A percentile compares a stretch with the other conserved stretches of the same genome.
Conservation (phyloP, 2,113 vertebrate species). For the Ciconia maguari region DNA sequence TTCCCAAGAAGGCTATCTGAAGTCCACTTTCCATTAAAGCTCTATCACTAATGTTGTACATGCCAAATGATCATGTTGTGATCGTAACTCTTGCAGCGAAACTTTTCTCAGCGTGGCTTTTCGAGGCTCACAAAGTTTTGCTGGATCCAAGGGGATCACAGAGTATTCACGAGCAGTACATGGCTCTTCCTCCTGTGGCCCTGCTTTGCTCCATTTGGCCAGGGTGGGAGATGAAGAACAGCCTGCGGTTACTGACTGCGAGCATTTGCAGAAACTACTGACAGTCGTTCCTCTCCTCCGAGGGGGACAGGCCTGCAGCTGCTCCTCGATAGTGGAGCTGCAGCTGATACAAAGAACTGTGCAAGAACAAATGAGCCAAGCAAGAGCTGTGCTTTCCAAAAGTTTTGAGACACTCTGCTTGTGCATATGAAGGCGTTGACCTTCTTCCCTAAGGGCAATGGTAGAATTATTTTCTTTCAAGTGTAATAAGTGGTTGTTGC, state of each 20-base stretch:
- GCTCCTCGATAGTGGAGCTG: accelerated
- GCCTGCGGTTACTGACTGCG: neutral
- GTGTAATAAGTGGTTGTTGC: neutral
- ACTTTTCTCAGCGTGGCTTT: accelerated
- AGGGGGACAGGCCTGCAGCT: neutral
- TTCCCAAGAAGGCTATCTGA: neutral
- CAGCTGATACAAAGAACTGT: neutral
- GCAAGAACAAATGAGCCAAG: neutral
- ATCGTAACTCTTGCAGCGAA: neutral
- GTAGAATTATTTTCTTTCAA: neutral
- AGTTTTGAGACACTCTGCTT: neutral
- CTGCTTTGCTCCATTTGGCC: neutral
- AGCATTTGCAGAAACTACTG: neutral
- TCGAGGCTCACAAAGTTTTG: neutral
- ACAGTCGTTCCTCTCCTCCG: accelerated
- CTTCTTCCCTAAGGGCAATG: neutral
- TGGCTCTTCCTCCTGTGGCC: neutral
- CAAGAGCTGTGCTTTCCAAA: neutral
- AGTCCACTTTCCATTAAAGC: neutral
- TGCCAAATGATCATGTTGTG: neutral
- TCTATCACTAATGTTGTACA: neutral
- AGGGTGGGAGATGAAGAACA: neutral
- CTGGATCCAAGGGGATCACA: neutral
- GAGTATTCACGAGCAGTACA: neutral
- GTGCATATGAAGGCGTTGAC: neutral